Percentiles rank a stretch among this genome's conserved stretches.
phyloP scores from a whole-genome alignment of 2,797 vertebrate species.

The Danio aesculapii region DNA sequence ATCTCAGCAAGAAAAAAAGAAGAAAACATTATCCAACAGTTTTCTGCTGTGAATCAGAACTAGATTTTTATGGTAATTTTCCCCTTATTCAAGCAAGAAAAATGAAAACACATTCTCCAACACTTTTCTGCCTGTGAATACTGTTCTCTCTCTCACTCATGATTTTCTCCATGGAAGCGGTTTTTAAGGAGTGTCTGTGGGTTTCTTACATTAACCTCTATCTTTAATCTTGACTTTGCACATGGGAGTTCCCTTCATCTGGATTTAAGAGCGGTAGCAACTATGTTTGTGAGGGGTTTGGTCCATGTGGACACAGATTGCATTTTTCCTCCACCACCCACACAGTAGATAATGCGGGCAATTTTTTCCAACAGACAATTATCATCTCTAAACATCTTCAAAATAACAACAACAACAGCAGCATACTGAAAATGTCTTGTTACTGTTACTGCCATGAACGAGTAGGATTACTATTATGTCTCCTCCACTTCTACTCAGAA shows the following conservation, averaged over 20 bases:
- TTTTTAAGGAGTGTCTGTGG: slow-evolving; percentile 31
- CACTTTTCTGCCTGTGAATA: slow-evolving; percentile 5
- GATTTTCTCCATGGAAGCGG: slow-evolving; percentile 18
- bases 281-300: slow-evolving; percentile 41
- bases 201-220: slow-evolving; percentile 33
- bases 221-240: slow-evolving; percentile 46
- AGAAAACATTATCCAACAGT: no score
- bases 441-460: neutral
- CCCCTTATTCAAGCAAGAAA: neutral
- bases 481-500: neutral
- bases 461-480: neutral
- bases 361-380: slow-evolving; percentile 7
- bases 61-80: no score
- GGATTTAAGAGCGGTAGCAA: slow-evolving; percentile 14
- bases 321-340: slow-evolving; percentile 40
- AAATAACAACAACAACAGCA: slow-evolving; percentile 13
- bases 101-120: neutral
- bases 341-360: slow-evolving; percentile 11
- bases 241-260: slow-evolving; percentile 47
- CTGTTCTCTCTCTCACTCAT: slow-evolving; percentile 30
- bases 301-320: slow-evolving; percentile 24
- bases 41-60: no score
- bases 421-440: neutral
- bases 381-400: slow-evolving; percentile 31
- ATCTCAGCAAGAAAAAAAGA: no score